A percentile compares a stretch with the other conserved stretches of the same genome.
These are phyloP conservation scores for Antennarius maculatus DNA, from an alignment of 2,797 vertebrate species.

Conservation along the genomic window DNA sequence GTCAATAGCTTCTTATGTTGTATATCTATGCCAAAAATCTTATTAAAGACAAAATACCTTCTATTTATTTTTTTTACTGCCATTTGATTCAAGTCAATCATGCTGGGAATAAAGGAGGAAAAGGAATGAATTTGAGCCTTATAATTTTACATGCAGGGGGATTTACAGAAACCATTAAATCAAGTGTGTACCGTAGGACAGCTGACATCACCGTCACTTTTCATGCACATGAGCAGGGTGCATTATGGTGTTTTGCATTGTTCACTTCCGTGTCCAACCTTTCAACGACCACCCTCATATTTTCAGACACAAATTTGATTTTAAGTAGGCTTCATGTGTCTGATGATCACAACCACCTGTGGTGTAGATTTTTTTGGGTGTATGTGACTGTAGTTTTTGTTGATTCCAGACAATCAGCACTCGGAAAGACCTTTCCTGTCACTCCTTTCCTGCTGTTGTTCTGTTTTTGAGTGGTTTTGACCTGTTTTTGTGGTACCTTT, in stretches of 20 bases:
- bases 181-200: constrained; percentile 16
- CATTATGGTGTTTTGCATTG: constrained; percentile 3
- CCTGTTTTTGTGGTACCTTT: constrained; percentile 64
- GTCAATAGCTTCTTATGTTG: constrained; percentile 1
- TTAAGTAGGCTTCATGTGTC: constrained; percentile 15
- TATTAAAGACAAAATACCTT: constrained; percentile 30
- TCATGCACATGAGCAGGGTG: background rate
- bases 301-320: background rate
- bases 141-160: constrained; percentile 21
- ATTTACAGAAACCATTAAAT: constrained; percentile 26
- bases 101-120: constrained; percentile 13
- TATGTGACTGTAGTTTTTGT: constrained; percentile 4
- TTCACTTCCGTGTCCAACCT: constrained; percentile 2
- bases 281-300: background rate
- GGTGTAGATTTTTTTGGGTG: constrained; percentile 5
- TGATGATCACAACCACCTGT: background rate
- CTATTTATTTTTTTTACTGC: constrained; percentile 12
- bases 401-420: constrained; percentile 18
- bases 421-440: constrained; percentile 18
- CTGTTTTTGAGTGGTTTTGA: constrained; percentile 58
- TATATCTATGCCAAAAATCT: background rate
- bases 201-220: constrained; percentile 23
- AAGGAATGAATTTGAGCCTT: constrained; percentile 16
- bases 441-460: constrained; percentile 50
- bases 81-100: constrained; percentile 35